phyloP scores from a whole-genome alignment of 2,113 vertebrate genomes.

The Oryzias celebensis region DNA sequence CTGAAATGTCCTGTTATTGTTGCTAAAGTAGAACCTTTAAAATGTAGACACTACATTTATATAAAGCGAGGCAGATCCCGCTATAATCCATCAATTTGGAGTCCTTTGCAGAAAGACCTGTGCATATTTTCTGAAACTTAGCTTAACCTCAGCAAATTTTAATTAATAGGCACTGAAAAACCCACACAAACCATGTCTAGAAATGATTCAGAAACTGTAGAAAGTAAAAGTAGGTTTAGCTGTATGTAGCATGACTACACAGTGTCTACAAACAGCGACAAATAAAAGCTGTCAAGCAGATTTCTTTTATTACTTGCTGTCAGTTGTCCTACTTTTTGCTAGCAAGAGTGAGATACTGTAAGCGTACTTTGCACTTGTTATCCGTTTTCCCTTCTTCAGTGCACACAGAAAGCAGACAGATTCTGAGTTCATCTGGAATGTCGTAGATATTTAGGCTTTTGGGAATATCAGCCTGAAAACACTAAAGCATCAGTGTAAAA shows the following conservation, averaged over 20 bases:
- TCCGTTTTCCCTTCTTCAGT: slow-evolving; percentile 23
- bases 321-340: slow-evolving; percentile 29
- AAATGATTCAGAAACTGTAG: not conserved
- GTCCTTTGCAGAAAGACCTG: not conserved
- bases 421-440: slow-evolving; percentile 43
- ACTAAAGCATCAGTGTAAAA: slow-evolving; percentile 47
- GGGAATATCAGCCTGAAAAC: slow-evolving; percentile 31
- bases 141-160: not conserved
- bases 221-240: not conserved
- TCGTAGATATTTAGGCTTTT: slow-evolving; percentile 35
- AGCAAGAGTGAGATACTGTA: slow-evolving; percentile 30
- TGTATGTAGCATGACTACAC: slow-evolving; percentile 6
- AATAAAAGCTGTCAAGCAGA: not conserved
- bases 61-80: slow-evolving; percentile 10
- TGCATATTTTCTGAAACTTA: slow-evolving; percentile 6
- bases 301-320: slow-evolving; percentile 7
- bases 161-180: not conserved
- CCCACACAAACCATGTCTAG: slow-evolving; percentile 6
- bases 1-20: slow-evolving; percentile 36
- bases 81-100: slow-evolving; percentile 1
- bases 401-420: slow-evolving; percentile 28
- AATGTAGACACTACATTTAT: slow-evolving; percentile 19
- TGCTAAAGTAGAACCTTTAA: slow-evolving; percentile 2
- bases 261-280: not conserved
- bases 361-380: slow-evolving; percentile 31